phyloP scores from a whole-genome alignment of 1,140 invertebrate species.

The Drosophila albomicans region DNA sequence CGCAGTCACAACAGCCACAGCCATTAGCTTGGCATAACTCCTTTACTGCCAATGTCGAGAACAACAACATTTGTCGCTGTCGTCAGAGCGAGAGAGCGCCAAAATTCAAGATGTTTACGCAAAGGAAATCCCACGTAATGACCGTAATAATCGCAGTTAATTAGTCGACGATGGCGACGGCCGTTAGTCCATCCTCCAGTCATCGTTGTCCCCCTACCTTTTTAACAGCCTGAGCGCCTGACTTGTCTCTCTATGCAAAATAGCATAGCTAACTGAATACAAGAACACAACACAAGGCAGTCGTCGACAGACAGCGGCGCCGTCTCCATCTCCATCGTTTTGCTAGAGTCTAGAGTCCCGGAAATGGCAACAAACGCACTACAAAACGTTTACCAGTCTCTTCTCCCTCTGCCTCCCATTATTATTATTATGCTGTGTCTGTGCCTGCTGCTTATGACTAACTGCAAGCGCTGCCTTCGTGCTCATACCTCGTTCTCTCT shows the following conservation, averaged over 20 bases:
- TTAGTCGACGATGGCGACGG: slow-evolving; percentile 83
- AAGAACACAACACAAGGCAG: slow-evolving; percentile 41
- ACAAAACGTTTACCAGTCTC: slow-evolving; percentile 54
- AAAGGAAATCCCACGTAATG: slow-evolving; percentile 85
- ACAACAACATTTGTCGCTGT: slow-evolving; percentile 56
- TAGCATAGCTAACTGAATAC: slow-evolving; percentile 47
- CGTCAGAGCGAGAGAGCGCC: slow-evolving; percentile 61
- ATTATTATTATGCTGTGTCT: slow-evolving; percentile 1
- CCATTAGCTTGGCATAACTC: slow-evolving; percentile 77
- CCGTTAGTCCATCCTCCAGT: slow-evolving; percentile 44
- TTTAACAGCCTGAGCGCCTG: neutral
- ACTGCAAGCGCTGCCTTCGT: slow-evolving; percentile 46
- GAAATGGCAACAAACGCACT: slow-evolving; percentile 81
- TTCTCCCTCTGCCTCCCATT: neutral
- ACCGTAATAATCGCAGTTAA: slow-evolving; percentile 85
- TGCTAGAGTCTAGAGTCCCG: slow-evolving; percentile 20
- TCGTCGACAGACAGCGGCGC: slow-evolving; percentile 45
- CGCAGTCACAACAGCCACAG: slow-evolving; percentile 20
- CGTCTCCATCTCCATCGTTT: slow-evolving; percentile 16
- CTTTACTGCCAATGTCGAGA: slow-evolving; percentile 44
- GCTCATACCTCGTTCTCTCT: neutral
- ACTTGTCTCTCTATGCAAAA: slow-evolving; percentile 78
- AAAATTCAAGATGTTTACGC: slow-evolving; percentile 85
- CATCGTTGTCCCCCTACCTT: neutral
- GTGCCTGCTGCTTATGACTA: slow-evolving; percentile 53